Evolutionary conservation across 2,888 invertebrate genomes (phyloP).

Genomic region (Cheilosia soror): DNA sequence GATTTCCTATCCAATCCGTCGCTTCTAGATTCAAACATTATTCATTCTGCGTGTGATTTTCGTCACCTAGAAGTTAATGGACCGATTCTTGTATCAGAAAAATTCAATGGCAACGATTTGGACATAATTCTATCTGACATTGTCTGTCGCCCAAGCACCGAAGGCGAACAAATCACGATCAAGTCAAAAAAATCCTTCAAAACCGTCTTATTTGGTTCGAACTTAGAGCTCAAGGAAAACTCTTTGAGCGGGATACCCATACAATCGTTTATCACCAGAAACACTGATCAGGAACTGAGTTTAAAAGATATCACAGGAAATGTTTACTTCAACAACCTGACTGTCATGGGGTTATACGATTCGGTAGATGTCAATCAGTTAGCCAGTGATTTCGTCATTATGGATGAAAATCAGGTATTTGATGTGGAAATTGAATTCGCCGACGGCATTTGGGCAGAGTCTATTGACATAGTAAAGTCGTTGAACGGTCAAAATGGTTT

Average conservation of each 20-base stretch:
- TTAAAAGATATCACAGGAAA: constrained; percentile 82
- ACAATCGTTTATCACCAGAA: constrained; percentile 84
- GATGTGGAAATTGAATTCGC: constrained; percentile 82
- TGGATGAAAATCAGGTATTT: constrained; percentile 82
- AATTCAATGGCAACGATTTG: constrained; percentile 83
- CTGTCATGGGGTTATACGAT: constrained; percentile 83
- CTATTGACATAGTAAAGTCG: constrained; percentile 79
- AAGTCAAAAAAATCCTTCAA: constrained; percentile 84
- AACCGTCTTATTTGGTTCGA: constrained; percentile 81
- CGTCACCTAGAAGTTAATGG: constrained; percentile 85
- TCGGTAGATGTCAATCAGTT: constrained; percentile 83
- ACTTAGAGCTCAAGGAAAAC: constrained; percentile 83
- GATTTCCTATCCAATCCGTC: constrained; percentile 84
- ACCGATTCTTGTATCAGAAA: constrained; percentile 83
- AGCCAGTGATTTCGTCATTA: constrained; percentile 82
- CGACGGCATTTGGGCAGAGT: constrained; percentile 76
- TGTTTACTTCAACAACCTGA: constrained; percentile 84
- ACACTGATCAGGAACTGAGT: constrained; percentile 84
- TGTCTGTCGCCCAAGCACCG: constrained; percentile 82
- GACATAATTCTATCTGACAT: constrained; percentile 84
- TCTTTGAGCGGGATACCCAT: constrained; percentile 84
- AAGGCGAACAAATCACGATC: constrained; percentile 81
- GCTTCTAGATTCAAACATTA: constrained; percentile 82
- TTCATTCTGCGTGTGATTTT: constrained; percentile 84
- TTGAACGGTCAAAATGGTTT: constrained; percentile 82